phyloP scores from a whole-genome alignment of 2,797 vertebrate species.

The Gymnoscopelus microlampas region DNA sequence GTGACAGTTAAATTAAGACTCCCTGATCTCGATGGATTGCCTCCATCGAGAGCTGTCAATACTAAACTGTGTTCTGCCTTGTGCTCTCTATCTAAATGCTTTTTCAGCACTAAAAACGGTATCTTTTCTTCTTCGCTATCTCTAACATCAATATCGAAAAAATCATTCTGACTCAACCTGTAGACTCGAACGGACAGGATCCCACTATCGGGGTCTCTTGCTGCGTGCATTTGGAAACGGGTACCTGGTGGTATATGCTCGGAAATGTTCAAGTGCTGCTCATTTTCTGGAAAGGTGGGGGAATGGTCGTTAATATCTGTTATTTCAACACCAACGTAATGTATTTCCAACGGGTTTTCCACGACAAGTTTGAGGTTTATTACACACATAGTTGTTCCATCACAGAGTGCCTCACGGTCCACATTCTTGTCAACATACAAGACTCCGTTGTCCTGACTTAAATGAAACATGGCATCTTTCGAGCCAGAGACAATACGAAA shows the following conservation, averaged over 20 bases:
- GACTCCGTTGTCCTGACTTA: conserved; percentile 80
- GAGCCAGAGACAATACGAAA: conserved; percentile 77
- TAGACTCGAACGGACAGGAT: conserved; percentile 54
- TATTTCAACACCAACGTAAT: conserved; percentile 76
- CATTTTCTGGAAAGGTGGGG: conserved; percentile 65
- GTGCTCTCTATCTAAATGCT: conserved; percentile 79
- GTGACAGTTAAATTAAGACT: conserved; percentile 73
- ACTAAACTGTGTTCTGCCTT: conserved; percentile 55
- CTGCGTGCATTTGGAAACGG: conserved; percentile 63
- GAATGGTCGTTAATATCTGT: conserved; percentile 72
- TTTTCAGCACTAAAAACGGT: conserved; percentile 73
- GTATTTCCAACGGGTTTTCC: conserved; percentile 82
- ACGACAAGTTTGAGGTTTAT: conserved; percentile 81
- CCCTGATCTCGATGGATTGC: conserved; percentile 66
- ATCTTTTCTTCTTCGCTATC: conserved; percentile 65
- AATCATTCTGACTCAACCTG: conserved; percentile 31
- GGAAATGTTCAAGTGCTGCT: conserved; percentile 56
- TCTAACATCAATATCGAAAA: conserved; percentile 62
- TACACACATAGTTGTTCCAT: conserved; percentile 62
- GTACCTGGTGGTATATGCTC: conserved; percentile 60
- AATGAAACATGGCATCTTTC: conserved; percentile 72
- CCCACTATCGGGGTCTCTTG: conserved; percentile 67
- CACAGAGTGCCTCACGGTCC: conserved; percentile 80
- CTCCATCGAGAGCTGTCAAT: conserved; percentile 73
- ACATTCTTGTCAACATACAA: conserved; percentile 72